A percentile compares a stretch with the other conserved stretches of the same genome.
Evolutionary conservation across 1,140 invertebrate species (phyloP).

Genomic region (Drosophila azteca): DNA sequence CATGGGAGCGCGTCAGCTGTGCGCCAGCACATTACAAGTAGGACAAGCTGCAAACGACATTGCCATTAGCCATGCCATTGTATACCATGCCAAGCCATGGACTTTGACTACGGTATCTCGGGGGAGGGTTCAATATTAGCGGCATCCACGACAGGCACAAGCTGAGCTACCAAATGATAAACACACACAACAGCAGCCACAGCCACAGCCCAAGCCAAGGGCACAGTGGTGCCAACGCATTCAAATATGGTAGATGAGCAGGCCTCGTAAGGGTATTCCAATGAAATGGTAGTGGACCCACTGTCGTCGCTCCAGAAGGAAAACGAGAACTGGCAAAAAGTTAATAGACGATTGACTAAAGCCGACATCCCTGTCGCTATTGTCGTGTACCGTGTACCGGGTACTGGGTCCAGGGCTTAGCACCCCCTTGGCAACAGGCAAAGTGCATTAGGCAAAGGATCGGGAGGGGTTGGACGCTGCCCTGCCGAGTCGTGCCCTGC

Average conservation of each 20-base stretch:
- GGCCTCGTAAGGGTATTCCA: not conserved
- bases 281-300: not conserved
- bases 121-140: conserved; percentile 64
- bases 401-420: conserved; percentile 51
- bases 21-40: conserved; percentile 81
- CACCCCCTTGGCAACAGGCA: conserved; percentile 69
- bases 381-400: conserved; percentile 7
- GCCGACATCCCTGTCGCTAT: conserved; percentile 55
- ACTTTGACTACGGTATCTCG: not conserved
- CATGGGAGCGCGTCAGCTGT: conserved; percentile 76
- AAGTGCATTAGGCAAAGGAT: conserved; percentile 68
- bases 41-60: conserved; percentile 80
- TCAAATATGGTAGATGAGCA: not conserved
- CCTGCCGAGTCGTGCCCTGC: not conserved
- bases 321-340: conserved; percentile 62
- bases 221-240: conserved; percentile 27
- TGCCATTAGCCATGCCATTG: conserved; percentile 58
- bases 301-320: conserved; percentile 13
- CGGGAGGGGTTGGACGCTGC: conserved; percentile 11
- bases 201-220: not conserved
- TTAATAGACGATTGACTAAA: conserved; percentile 81
- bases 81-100: conserved; percentile 14
- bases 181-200: conserved; percentile 44
- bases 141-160: conserved; percentile 58
- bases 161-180: conserved; percentile 65